Conservation (phyloP, 1,140 invertebrate genomes). For the Grapholita molesta region DNA sequence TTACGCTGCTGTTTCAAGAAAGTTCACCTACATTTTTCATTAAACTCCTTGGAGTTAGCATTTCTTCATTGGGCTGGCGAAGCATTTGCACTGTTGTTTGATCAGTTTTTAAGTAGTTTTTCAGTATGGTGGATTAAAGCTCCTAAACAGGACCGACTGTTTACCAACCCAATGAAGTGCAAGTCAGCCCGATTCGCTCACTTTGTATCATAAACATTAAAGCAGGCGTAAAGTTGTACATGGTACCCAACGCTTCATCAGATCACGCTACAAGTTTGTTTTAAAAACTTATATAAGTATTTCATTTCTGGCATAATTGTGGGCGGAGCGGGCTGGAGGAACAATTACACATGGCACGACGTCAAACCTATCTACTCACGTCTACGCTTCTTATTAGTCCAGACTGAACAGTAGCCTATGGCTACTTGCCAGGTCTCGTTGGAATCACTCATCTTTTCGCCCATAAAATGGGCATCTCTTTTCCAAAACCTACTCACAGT, state of each 20-base stretch:
- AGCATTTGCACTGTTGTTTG: no score
- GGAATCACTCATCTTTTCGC: neutral
- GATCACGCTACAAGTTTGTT: no score
- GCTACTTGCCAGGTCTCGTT: neutral
- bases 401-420: constrained; percentile 7
- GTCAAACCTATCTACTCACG: constrained; percentile 43
- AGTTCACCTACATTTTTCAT: neutral
- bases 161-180: neutral
- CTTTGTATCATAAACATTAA: neutral
- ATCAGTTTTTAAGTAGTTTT: no score
- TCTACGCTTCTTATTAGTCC: constrained; percentile 32
- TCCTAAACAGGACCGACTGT: no score
- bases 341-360: constrained; percentile 22
- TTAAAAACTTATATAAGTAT: no score
- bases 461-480: neutral
- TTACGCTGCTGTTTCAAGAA: neutral
- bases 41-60: neutral
- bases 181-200: neutral
- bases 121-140: no score
- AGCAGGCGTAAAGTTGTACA: no score
- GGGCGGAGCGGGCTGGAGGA: neutral
- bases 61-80: neutral
- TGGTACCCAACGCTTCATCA: no score
- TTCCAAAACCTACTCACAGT: neutral
- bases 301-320: neutral